Conservation (phyloP, 1,140 invertebrate genomes). For the Eurosta solidaginis region DNA sequence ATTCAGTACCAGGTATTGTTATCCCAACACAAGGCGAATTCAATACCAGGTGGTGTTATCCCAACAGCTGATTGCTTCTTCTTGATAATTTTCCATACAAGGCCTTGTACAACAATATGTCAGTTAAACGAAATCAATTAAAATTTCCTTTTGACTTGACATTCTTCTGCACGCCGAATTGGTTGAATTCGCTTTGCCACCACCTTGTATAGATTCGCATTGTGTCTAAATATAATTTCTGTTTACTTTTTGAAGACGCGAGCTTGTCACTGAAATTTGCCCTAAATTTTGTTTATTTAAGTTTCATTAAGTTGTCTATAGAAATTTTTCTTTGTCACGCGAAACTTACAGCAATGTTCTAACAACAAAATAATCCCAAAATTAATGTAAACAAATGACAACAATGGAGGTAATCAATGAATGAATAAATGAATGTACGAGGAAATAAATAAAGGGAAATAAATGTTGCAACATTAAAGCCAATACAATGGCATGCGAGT, state of each 20-base stretch:
- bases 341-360: neutral
- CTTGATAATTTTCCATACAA: no score
- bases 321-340: neutral
- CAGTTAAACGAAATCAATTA: no score
- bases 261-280: neutral
- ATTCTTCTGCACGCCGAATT: no score
- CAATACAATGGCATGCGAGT: neutral
- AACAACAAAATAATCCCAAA: neutral
- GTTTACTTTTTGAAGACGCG: neutral
- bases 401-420: constrained; percentile 8
- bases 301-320: neutral
- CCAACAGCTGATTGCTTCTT: no score
- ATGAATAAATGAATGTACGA: neutral
- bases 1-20: no score
- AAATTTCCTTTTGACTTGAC: no score
- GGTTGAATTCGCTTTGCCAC: no score
- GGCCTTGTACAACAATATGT: no score
- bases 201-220: no score
- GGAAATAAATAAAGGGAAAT: neutral
- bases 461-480: neutral
- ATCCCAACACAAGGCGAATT: no score
- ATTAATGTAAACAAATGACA: constrained; percentile 23
- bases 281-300: neutral
- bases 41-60: no score
- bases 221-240: no score